Evolutionary conservation across 2,113 vertebrate species (phyloP).

Genomic region (Puntigrus tetrazona): DNA sequence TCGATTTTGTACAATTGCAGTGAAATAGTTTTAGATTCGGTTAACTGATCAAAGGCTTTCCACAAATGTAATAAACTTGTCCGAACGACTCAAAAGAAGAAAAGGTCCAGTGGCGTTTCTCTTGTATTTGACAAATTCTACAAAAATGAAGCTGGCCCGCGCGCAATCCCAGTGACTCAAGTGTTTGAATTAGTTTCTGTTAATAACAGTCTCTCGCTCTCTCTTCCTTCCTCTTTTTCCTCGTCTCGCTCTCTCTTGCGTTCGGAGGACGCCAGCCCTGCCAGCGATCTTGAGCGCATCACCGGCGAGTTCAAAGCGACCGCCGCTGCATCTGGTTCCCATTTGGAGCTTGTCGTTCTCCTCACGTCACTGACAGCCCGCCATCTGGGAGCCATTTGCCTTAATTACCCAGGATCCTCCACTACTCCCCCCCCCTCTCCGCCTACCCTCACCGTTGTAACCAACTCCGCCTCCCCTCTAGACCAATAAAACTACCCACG

Average conservation of each 20-base stretch:
- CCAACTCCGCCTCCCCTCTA: slow-evolving; percentile 65
- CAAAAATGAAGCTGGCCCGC: not conserved
- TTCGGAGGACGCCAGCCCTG: slow-evolving; percentile 7
- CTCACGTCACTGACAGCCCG: slow-evolving; percentile 79
- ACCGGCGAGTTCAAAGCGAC: slow-evolving; percentile 71
- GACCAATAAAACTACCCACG: slow-evolving; percentile 71
- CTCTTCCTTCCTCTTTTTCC: slow-evolving; percentile 16
- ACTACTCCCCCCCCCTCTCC: slow-evolving; percentile 52
- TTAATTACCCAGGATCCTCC: slow-evolving; percentile 79
- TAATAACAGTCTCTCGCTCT: slow-evolving; percentile 12
- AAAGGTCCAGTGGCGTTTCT: not conserved
- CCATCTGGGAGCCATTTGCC: slow-evolving; percentile 82
- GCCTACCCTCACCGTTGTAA: slow-evolving; percentile 52
- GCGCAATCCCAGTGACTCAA: slow-evolving; percentile 9
- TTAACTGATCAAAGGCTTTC: not conserved
- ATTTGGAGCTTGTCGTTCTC: slow-evolving; percentile 79
- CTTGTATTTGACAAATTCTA: not conserved
- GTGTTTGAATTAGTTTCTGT: slow-evolving; percentile 12
- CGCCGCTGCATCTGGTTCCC: slow-evolving; percentile 72
- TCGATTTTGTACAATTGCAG: too few species aligned
- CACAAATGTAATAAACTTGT: not conserved
- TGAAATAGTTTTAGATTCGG: too few species aligned
- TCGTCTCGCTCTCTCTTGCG: slow-evolving; percentile 2
- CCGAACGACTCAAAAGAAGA: not conserved
- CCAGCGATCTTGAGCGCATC: slow-evolving; percentile 39